These are phyloP conservation scores for Leptinotarsa rubiginosa DNA, from an alignment of 2,888 invertebrate genomes.

Conservation along the genomic window DNA sequence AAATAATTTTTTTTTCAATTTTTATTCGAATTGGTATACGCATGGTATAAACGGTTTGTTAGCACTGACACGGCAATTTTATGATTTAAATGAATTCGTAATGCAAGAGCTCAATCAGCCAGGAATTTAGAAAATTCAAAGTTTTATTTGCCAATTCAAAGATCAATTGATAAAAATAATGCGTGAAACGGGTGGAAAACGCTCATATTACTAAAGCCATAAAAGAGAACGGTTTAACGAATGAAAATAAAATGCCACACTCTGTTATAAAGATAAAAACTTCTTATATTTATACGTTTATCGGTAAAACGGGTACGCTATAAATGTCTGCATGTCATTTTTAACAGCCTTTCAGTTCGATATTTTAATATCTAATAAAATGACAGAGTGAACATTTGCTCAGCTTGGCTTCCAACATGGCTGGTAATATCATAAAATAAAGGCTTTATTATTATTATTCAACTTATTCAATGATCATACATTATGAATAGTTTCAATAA, in stretches of 20 bases:
- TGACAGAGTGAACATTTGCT: constrained; percentile 55
- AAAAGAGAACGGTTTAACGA: constrained; percentile 24
- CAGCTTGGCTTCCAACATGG: constrained; percentile 62
- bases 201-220: constrained; percentile 28
- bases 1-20: no score
- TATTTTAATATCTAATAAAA: constrained; percentile 65
- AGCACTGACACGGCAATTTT: not conserved
- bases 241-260: constrained; percentile 39
- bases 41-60: not conserved
- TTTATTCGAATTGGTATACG: no score
- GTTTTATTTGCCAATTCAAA: constrained; percentile 19
- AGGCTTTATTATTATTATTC: constrained; percentile 49
- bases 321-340: constrained; percentile 61
- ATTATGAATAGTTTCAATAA: constrained; percentile 40
- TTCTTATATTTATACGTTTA: constrained; percentile 42
- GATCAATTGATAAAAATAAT: constrained; percentile 38
- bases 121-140: constrained; percentile 16
- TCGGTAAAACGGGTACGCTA: constrained; percentile 47
- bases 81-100: constrained; percentile 5
- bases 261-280: constrained; percentile 41
- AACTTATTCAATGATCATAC: constrained; percentile 42
- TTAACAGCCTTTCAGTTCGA: constrained; percentile 59
- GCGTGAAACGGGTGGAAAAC: constrained; percentile 33
- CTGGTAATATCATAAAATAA: constrained; percentile 52
- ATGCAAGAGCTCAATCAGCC: constrained; percentile 17